Percentiles rank a stretch among this genome's conserved stretches.
phyloP scores from a whole-genome alignment of 2,888 invertebrate genomes.

The Entomobrya multifasciata region DNA sequence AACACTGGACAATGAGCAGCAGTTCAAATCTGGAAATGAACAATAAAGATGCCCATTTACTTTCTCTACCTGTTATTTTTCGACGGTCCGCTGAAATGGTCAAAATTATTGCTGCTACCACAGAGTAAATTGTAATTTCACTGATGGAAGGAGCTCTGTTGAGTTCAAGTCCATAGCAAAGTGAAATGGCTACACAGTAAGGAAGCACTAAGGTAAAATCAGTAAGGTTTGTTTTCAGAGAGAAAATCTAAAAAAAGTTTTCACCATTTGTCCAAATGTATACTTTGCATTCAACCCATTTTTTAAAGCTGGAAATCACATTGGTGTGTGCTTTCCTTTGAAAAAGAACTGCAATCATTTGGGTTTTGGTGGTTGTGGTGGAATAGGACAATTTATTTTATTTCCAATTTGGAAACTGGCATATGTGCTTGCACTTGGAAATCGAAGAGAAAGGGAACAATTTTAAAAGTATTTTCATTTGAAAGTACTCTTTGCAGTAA shows the following conservation, averaged over 20 bases:
- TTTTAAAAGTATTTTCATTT: constrained; percentile 16
- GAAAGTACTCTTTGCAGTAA: background rate
- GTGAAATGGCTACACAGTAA: background rate
- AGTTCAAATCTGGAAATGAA: background rate
- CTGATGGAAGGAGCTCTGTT: background rate
- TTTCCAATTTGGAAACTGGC: constrained; percentile 27
- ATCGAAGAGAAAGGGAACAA: constrained; percentile 3
- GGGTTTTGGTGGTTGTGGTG: background rate
- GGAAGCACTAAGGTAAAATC: background rate
- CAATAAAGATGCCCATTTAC: background rate
- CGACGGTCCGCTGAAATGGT: too few relatives aligned
- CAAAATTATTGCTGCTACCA: too few relatives aligned
- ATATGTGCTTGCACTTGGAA: background rate
- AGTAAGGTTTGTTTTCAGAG: background rate
- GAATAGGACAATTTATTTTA: constrained; percentile 33
- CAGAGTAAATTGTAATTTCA: background rate
- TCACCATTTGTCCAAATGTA: background rate
- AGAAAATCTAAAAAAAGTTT: constrained; percentile 1
- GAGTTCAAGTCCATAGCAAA: too few relatives aligned
- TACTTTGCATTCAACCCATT: background rate
- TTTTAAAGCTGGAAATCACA: constrained; percentile 33
- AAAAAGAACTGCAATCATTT: too few relatives aligned
- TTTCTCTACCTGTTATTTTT: background rate
- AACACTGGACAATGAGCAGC: background rate
- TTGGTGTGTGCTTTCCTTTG: too few relatives aligned